These are phyloP conservation scores for Neoitamus cyanurus DNA, from an alignment of 2,888 invertebrate species.

Conservation along the genomic window DNA sequence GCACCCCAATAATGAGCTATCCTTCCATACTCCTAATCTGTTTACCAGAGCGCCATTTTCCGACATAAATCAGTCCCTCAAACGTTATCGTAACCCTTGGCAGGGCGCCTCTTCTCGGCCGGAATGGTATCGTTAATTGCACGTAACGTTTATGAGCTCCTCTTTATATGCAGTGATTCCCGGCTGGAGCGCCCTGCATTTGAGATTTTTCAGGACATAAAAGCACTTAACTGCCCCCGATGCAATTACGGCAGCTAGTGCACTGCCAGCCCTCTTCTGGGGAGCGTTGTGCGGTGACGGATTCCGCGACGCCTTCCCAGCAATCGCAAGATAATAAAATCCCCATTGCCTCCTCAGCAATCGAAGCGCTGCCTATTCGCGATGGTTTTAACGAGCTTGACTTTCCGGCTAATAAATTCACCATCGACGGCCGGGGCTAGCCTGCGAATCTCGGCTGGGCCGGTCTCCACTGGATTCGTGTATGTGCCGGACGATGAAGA, in stretches of 20 bases:
- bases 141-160: neutral
- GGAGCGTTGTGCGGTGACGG: neutral
- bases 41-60: neutral
- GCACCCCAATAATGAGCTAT: neutral
- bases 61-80: neutral
- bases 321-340: neutral
- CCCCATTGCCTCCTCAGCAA: neutral
- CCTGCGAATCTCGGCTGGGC: neutral
- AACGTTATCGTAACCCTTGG: neutral
- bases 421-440: neutral
- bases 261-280: neutral
- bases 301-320: neutral
- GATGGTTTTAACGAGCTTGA: neutral
- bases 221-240: neutral
- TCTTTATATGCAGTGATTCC: neutral
- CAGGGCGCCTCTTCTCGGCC: neutral
- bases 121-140: neutral
- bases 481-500: neutral
- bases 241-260: neutral
- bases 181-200: neutral
- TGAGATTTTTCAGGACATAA: neutral
- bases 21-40: neutral
- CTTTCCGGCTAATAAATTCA: neutral
- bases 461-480: neutral
- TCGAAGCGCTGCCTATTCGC: neutral